These are phyloP conservation scores for Mola mola DNA, from an alignment of 2,113 vertebrate genomes.

Conservation along the genomic window DNA sequence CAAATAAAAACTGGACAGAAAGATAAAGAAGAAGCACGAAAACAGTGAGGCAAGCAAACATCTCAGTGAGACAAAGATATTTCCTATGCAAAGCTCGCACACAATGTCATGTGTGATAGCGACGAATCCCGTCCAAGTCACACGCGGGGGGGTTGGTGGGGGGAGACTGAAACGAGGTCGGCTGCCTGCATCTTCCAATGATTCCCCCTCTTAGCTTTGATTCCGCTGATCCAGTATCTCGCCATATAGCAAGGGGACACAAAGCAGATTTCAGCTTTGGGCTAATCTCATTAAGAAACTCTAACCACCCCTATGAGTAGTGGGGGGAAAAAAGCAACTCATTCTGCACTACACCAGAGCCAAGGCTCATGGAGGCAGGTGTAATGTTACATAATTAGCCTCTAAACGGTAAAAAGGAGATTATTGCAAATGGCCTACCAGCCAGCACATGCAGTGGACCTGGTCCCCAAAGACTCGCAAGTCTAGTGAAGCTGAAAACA, in stretches of 20 bases:
- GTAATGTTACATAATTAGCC: conserved; percentile 87
- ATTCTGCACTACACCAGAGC: conserved; percentile 73
- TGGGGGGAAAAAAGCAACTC: conserved; percentile 53
- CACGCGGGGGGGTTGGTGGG: conserved; percentile 71
- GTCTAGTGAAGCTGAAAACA: conserved; percentile 71
- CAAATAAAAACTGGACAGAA: conserved; percentile 77
- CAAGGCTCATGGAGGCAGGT: conserved; percentile 82
- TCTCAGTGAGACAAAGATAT: conserved; percentile 82
- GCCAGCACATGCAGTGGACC: conserved; percentile 81
- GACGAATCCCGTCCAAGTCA: conserved; percentile 81
- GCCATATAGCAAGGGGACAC: conserved; percentile 77
- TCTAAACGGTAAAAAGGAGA: conserved; percentile 87
- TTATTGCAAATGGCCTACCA: conserved; percentile 84
- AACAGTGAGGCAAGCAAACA: conserved; percentile 76
- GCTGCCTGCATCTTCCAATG: conserved; percentile 77
- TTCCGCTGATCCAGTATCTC: conserved; percentile 83
- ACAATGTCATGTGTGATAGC: conserved; percentile 84
- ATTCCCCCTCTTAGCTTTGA: conserved; percentile 79
- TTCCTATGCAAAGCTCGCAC: conserved; percentile 85
- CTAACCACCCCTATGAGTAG: conserved; percentile 77
- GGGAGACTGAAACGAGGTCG: conserved; percentile 74
- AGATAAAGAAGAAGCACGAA: conserved; percentile 79
- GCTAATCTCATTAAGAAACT: conserved; percentile 87
- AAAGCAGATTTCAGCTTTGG: conserved; percentile 83
- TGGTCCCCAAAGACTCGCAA: conserved; percentile 66